Evolutionary conservation across 2,113 vertebrate genomes (phyloP).

Genomic region (Cyrtonyx montezumae): DNA sequence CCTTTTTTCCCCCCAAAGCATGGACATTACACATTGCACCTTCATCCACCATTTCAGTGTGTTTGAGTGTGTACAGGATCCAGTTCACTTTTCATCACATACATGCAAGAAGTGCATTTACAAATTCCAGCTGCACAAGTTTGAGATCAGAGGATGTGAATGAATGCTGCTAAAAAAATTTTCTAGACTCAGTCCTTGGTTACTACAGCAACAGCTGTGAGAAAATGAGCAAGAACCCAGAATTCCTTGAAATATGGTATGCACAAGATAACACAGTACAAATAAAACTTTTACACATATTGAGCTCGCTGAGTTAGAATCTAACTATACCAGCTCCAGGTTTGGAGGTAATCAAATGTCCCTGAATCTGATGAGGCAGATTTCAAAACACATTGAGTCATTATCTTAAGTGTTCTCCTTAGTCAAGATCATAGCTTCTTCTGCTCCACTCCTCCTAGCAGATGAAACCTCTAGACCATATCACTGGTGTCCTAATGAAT

Average conservation of each 20-base stretch:
- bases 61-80: neutral
- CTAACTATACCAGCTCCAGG: neutral
- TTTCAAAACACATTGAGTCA: neutral
- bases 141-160: neutral
- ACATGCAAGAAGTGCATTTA: neutral
- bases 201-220: neutral
- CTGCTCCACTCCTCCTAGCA: neutral
- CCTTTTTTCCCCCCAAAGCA: rapidly evolving
- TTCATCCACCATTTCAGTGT: neutral
- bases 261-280: neutral
- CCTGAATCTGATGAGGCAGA: neutral
- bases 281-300: neutral
- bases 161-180: neutral
- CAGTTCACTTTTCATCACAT: neutral
- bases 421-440: neutral
- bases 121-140: neutral
- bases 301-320: neutral
- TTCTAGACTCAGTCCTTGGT: neutral
- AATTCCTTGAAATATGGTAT: neutral
- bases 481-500: neutral
- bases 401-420: neutral
- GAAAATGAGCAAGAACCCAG: neutral
- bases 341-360: neutral
- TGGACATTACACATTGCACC: neutral
- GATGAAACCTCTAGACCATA: neutral